Evolutionary conservation across 2,113 vertebrate genomes (phyloP).

Genomic region (Macquaria ambigua): DNA sequence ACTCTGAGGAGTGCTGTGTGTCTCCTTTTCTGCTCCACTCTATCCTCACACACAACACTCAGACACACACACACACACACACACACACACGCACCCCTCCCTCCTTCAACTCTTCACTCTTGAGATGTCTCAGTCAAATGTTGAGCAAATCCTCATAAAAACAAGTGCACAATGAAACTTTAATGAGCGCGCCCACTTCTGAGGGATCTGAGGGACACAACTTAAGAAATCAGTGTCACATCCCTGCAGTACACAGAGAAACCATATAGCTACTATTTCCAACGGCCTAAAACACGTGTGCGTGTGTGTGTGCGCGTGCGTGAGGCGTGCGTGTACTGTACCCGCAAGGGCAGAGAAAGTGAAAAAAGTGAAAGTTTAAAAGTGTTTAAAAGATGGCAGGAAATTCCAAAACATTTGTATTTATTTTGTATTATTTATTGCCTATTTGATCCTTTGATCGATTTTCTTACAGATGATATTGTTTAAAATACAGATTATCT

Average conservation of each 20-base stretch:
- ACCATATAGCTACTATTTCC: conserved; percentile 33
- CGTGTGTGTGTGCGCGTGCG: not conserved
- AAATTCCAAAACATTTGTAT: not conserved
- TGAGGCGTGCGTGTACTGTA: not conserved
- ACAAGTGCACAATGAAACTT: conserved; percentile 79
- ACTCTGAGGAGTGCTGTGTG: conserved; percentile 55
- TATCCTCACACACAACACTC: conserved; percentile 44
- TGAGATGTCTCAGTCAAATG: conserved; percentile 80
- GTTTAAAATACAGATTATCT: not conserved
- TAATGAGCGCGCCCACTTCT: conserved; percentile 75
- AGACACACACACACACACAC: conserved; percentile 38
- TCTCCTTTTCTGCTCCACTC: conserved; percentile 60
- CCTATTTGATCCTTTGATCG: not conserved
- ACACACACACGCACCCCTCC: conserved; percentile 17
- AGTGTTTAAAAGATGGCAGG: not conserved
- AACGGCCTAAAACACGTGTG: conserved; percentile 12
- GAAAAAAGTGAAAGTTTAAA: conserved; percentile 41
- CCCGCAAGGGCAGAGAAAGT: conserved; percentile 22
- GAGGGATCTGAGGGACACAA: conserved; percentile 70
- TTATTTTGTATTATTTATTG: conserved; percentile 2
- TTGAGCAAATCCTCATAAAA: conserved; percentile 72
- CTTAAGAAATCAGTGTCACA: conserved; percentile 75
- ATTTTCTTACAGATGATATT: not conserved
- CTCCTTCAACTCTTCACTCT: conserved; percentile 73
- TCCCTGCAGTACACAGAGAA: conserved; percentile 42